These are phyloP conservation scores for Strix uralensis DNA, from an alignment of 2,113 vertebrate species.

Conservation along the genomic window DNA sequence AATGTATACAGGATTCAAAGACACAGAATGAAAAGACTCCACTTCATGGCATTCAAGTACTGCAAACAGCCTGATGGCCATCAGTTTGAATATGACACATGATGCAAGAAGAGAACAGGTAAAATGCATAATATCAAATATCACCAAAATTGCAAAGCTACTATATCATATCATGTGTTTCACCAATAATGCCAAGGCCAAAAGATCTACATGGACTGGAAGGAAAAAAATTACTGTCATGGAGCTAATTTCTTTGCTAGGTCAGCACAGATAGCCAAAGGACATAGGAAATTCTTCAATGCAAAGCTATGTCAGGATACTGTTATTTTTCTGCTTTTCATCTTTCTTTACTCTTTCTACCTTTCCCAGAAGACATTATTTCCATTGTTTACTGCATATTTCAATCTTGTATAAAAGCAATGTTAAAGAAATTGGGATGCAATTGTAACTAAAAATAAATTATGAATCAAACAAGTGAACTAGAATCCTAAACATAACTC, in stretches of 20 bases:
- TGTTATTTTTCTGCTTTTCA: background rate
- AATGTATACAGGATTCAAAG: background rate
- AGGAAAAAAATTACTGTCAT: background rate
- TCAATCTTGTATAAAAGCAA: background rate
- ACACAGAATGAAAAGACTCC: background rate
- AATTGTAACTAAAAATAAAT: background rate
- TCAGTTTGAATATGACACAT: background rate
- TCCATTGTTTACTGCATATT: background rate
- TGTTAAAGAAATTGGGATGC: background rate
- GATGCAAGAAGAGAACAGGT: background rate
- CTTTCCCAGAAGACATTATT: background rate
- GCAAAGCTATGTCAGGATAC: background rate
- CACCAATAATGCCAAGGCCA: background rate
- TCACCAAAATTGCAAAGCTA: background rate
- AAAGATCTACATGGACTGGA: background rate
- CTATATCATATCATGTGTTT: fast-evolving
- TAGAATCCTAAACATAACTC: background rate
- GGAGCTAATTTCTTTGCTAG: background rate
- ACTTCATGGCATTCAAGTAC: background rate
- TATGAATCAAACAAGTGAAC: background rate
- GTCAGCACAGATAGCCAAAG: background rate
- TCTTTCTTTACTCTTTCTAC: background rate
- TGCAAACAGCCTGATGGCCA: background rate
- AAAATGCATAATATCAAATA: background rate
- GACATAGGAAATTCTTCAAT: background rate